Evolutionary conservation across 2,797 vertebrate genomes (phyloP), one percentile per base, ranked within the genome.

Genomic region (Phylloscopus collybita): DNA sequence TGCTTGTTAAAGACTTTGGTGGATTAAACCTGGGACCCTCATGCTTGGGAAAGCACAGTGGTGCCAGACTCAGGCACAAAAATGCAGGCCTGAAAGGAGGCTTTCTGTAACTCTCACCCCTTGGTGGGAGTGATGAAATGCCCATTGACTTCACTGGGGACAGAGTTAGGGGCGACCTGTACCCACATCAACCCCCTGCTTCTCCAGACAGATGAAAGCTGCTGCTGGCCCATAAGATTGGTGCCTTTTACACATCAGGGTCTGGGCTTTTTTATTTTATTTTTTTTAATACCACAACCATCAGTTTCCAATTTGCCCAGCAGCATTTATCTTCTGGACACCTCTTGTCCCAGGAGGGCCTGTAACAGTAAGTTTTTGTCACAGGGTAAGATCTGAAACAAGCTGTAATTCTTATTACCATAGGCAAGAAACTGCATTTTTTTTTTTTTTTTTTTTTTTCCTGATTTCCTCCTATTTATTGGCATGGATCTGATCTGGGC

Each of bases 151-250:
- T 69, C 61, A 71, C 8, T 1, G 2, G 16, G n/a, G 23, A 32
- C 1, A 1, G 32, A 70, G 5, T 40, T 47, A 65, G 16, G 19
- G 11, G 25, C 81, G 27, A 89, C 20, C 38, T 50, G 42, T 1
- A 2, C 17, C n/a, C 3, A 2, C 1, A 3, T 60, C 3, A 10
- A 82, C 51, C 38, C 92, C 23, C 65, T 88, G 30, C 34, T 72
- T 82, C 69, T 59, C 38, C 16, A 64, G 42, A 53, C 11, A 34
- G 32, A 32, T 49, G 36, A 80, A 91, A 87, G 23, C 13, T 83
- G 1, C 21, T 62, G 12, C n/a, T 62, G 65, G 11, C 27, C 42
- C 0, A 0, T 67, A 20, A 74, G 4, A 6, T 32, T 65, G 23
- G 34, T 93, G 38, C 32, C 32, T 42, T 67, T 93, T 81, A 21